A percentile compares a stretch with the other conserved stretches of the same genome.
These are phyloP conservation scores for Antechinus flavipes DNA, from an alignment of 2,113 vertebrate species.

Conservation along the genomic window DNA sequence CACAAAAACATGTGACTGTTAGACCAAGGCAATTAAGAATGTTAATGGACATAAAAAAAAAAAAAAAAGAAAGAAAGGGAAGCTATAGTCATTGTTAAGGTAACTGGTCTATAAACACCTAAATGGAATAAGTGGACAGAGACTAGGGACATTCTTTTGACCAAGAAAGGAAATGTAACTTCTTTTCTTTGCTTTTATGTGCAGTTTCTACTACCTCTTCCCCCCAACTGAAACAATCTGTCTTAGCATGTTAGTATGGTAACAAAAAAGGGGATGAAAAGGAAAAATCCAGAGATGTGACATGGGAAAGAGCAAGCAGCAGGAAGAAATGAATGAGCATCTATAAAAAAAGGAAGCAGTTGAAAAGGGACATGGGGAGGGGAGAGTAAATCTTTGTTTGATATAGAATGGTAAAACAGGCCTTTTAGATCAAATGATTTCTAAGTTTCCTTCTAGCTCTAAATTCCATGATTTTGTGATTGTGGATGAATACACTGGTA, in stretches of 20 bases:
- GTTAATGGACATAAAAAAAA: slow-evolving; percentile 45
- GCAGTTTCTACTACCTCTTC: slow-evolving; percentile 46
- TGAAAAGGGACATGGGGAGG: not conserved
- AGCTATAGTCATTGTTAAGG: slow-evolving; percentile 35
- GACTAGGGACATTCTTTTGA: slow-evolving; percentile 50
- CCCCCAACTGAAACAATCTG: slow-evolving; percentile 62
- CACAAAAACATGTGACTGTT: slow-evolving; percentile 42
- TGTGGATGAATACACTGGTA: not conserved
- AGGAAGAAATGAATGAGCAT: not conserved
- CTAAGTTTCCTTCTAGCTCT: not conserved
- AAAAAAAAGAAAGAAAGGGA: slow-evolving; percentile 43
- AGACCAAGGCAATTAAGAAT: slow-evolving; percentile 44
- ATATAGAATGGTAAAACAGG: not conserved
- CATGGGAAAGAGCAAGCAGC: not conserved
- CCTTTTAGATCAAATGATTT: not conserved
- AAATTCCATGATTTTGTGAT: not conserved
- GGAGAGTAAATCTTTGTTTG: not conserved
- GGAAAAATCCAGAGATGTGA: not conserved
- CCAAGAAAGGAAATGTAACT: slow-evolving; percentile 65
- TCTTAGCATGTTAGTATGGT: not conserved
- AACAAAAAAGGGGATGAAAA: slow-evolving; percentile 16
- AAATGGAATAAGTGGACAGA: slow-evolving; percentile 39
- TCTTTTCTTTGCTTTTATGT: slow-evolving; percentile 61
- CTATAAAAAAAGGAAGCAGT: not conserved
- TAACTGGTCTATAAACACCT: slow-evolving; percentile 68